Evolutionary conservation across 2,797 vertebrate genomes (phyloP).

Genomic region (Diplodus sargus): DNA sequence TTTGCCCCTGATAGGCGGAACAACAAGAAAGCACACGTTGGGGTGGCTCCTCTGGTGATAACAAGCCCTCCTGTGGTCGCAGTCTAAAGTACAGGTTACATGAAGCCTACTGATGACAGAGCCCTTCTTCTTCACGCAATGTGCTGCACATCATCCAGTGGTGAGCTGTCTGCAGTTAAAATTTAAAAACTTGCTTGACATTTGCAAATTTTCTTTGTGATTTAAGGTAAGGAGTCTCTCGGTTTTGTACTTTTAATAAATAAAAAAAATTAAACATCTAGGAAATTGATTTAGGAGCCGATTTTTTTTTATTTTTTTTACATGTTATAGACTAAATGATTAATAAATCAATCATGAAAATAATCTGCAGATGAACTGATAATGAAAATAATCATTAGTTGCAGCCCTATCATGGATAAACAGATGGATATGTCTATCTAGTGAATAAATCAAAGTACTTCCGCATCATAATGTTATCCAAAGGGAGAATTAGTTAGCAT

Average conservation of each 20-base stretch:
- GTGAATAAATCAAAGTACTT: background rate
- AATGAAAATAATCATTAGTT: too few relatives aligned
- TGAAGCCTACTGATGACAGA: background rate
- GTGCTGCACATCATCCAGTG: background rate
- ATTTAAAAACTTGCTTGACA: background rate
- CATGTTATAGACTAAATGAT: too few relatives aligned
- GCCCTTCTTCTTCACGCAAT: background rate
- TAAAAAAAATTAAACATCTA: too few relatives aligned
- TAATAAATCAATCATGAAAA: too few relatives aligned
- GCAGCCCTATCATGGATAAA: too few relatives aligned
- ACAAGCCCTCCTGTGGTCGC: slow-evolving; percentile 35
- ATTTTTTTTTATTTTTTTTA: too few relatives aligned
- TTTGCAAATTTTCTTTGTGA: too few relatives aligned
- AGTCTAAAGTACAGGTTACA: slow-evolving; percentile 2
- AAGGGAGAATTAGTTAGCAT: too few relatives aligned
- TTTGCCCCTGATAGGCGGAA: background rate
- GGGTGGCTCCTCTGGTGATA: background rate
- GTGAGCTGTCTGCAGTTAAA: background rate
- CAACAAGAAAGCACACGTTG: background rate
- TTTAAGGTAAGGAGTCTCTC: too few relatives aligned
- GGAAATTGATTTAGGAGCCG: too few relatives aligned
- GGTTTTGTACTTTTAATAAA: too few relatives aligned
- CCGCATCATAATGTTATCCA: background rate
- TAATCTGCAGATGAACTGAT: too few relatives aligned
- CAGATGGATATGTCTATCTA: background rate